Evolutionary conservation across 37 sponge, comb jelly and placozoan genomes (phyloP).

Genomic region (Diacarnus erythraeanus): DNA sequence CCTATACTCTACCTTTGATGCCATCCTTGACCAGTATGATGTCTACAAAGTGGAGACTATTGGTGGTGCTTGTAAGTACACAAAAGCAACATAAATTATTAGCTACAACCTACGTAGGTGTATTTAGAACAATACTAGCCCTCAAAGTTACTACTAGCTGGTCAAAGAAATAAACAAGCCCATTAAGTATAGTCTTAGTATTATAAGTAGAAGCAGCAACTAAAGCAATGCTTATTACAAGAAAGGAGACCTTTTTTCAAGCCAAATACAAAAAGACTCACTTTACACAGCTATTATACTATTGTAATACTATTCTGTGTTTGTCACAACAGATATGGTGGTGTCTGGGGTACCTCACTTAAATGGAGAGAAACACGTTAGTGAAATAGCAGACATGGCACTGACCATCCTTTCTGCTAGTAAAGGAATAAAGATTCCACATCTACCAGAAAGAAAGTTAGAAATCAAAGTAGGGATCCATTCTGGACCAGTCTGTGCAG

Average conservation of each 20-base stretch:
- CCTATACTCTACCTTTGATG: conserved; percentile 85
- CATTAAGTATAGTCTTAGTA: too few relatives aligned
- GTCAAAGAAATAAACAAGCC: too few relatives aligned
- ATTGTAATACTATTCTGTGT: not conserved
- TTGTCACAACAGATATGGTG: conserved; percentile 95
- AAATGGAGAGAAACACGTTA: conserved; percentile 82
- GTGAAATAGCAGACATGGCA: conserved; percentile 93
- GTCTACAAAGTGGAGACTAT: conserved; percentile 96
- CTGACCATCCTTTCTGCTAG: conserved; percentile 61
- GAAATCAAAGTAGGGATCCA: conserved; percentile 86
- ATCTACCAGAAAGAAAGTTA: conserved; percentile 54
- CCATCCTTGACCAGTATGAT: conserved; percentile 83
- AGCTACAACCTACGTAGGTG: too few relatives aligned
- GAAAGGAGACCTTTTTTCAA: too few relatives aligned
- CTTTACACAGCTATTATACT: too few relatives aligned
- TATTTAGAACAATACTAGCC: too few relatives aligned
- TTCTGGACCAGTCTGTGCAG: conserved; percentile 91
- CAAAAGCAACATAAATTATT: too few relatives aligned
- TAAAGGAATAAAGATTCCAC: conserved; percentile 80
- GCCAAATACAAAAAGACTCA: too few relatives aligned
- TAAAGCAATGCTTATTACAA: too few relatives aligned
- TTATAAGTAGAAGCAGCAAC: too few relatives aligned
- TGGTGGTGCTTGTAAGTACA: conserved; percentile 91
- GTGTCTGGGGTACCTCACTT: conserved; percentile 84
- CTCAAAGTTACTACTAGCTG: too few relatives aligned